Percentiles rank a stretch among this genome's conserved stretches.
phyloP scores from a whole-genome alignment of 2,888 invertebrate genomes.

The Eupithecia insigniata region DNA sequence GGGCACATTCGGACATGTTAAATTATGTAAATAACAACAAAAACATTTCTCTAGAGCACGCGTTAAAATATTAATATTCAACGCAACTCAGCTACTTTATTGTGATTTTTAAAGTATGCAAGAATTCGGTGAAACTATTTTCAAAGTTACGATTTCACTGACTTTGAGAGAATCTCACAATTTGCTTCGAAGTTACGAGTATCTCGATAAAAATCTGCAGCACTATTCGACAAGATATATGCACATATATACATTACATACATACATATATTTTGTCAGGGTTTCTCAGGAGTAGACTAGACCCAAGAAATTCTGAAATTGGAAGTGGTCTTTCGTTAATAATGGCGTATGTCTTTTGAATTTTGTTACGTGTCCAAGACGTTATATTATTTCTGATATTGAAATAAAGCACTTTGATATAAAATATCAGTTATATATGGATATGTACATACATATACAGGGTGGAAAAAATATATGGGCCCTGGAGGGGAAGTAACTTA shows the following conservation, averaged over 20 bases:
- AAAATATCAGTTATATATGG: too few species aligned
- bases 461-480: too few species aligned
- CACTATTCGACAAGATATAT: neutral
- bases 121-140: slow-evolving; percentile 60
- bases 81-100: slow-evolving; percentile 43
- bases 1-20: slow-evolving; percentile 35
- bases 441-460: too few species aligned
- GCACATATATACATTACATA: too few species aligned
- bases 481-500: too few species aligned
- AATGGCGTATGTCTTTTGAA: too few species aligned
- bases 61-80: slow-evolving; percentile 63
- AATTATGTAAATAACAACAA: slow-evolving; percentile 37
- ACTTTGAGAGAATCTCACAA: slow-evolving; percentile 30
- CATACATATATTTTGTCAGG: too few species aligned
- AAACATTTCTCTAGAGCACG: slow-evolving; percentile 37
- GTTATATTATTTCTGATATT: too few species aligned
- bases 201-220: neutral
- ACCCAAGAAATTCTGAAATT: neutral
- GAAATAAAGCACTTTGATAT: too few species aligned
- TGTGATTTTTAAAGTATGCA: slow-evolving; percentile 54
- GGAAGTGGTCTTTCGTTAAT: neutral
- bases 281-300: neutral
- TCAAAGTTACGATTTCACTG: slow-evolving; percentile 49
- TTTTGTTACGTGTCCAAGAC: too few species aligned
- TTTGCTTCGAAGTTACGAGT: slow-evolving; percentile 23